phyloP scores from a whole-genome alignment of 2,888 invertebrate genomes.

The Hypselothyrea guttata region DNA sequence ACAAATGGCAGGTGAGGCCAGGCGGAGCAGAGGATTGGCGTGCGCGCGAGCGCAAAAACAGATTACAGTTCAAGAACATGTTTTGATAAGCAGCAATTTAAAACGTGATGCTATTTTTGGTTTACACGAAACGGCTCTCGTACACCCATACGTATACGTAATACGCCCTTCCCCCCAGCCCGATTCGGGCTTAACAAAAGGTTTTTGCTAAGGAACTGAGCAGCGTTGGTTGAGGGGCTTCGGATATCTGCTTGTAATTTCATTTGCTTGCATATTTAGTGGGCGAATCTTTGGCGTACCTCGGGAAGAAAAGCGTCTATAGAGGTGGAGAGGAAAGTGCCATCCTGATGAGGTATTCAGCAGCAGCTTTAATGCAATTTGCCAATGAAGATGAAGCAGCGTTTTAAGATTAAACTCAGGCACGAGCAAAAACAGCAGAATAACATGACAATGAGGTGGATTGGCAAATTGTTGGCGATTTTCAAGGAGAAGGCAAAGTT shows the following conservation, averaged over 20 bases:
- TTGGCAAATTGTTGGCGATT: no score
- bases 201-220: neutral
- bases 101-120: slow-evolving; percentile 79
- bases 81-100: slow-evolving; percentile 79
- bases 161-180: slow-evolving; percentile 10
- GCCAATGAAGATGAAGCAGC: slow-evolving; percentile 35
- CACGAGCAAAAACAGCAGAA: neutral
- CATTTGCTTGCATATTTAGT: slow-evolving; percentile 62
- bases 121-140: slow-evolving; percentile 39
- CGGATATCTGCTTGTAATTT: slow-evolving; percentile 46
- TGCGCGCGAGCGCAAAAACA: slow-evolving; percentile 70
- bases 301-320: neutral
- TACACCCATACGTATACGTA: slow-evolving; percentile 15
- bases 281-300: slow-evolving; percentile 26
- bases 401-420: slow-evolving; percentile 23
- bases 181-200: slow-evolving; percentile 50
- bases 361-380: slow-evolving; percentile 53
- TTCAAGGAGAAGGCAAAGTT: no score
- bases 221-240: neutral
- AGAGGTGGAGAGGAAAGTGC: neutral
- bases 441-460: no score
- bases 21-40: slow-evolving; percentile 37
- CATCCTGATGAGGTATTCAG: slow-evolving; percentile 39
- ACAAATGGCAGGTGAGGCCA: slow-evolving; percentile 25
- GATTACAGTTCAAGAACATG: slow-evolving; percentile 75